phyloP scores from a whole-genome alignment of 2,113 vertebrate species.

The Nothocercus nigrocapillus region DNA sequence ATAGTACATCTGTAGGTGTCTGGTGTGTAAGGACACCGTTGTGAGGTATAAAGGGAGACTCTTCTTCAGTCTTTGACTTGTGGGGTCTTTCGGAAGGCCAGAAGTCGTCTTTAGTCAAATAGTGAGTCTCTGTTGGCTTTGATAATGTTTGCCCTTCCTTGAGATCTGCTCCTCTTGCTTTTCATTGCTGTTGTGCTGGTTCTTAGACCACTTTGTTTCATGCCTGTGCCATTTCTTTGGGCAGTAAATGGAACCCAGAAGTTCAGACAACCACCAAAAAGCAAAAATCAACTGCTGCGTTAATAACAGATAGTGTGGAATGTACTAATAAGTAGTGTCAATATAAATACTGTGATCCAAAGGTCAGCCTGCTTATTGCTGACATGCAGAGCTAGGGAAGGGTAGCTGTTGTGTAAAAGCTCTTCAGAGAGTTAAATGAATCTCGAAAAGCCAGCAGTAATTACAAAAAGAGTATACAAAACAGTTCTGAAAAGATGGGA shows the following conservation, averaged over 20 bases:
- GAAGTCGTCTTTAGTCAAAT: neutral
- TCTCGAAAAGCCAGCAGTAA: neutral
- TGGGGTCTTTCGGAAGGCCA: neutral
- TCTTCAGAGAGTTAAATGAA: neutral
- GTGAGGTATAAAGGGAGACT: neutral
- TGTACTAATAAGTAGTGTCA: neutral
- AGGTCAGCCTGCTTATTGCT: neutral
- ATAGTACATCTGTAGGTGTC: fast-evolving
- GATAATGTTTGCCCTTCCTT: neutral
- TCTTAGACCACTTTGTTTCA: neutral
- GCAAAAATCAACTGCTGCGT: neutral
- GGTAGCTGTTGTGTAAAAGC: neutral
- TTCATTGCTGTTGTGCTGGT: neutral
- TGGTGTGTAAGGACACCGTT: neutral
- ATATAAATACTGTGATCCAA: neutral
- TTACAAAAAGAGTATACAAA: neutral
- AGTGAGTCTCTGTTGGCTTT: neutral
- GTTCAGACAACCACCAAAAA: neutral
- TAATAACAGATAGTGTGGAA: neutral
- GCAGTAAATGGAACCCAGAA: neutral
- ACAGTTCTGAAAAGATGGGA: neutral
- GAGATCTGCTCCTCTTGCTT: neutral
- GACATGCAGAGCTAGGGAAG: neutral
- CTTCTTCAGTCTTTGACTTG: neutral
- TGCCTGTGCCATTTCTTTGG: neutral